Evolutionary conservation across 2,797 vertebrate species (phyloP), one percentile per base, ranked within the genome.

Genomic region (Sparidentex hasta): DNA sequence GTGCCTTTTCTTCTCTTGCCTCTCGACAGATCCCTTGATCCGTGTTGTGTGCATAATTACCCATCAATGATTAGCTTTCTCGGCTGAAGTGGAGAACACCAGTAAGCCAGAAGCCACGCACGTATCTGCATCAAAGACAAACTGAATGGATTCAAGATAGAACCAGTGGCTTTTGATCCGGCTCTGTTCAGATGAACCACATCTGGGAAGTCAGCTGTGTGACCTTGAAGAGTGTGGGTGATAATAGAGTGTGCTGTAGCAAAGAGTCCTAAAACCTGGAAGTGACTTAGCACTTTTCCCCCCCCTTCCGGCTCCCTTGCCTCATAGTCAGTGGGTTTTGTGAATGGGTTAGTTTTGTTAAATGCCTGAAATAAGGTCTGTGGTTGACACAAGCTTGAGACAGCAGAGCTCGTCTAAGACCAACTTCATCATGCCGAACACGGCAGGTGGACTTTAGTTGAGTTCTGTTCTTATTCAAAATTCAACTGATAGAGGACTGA

Each of bases 11-110:
- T 48, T 69, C 69, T 38, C 64, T 65, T 78, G 47, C 65, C 71
- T 75, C 65, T 58, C 8, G 44, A 79, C 78, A 76, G 76, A 86
- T 88, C 71, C 82, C 78, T 85, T 86, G 74, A 89, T 88, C 85
- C 59, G 8, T 65, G 82, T 72, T 84, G 80, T 71, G 81, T 76
- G 80, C 63, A 82, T 91, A 90, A 89, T 90, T 79, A 87, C 50
- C 82, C 68, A 68, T 73, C 82, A 83, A 65, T 88, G 87, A 90
- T 87, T 80, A 71, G 77, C 79, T 80, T 29, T 66, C 79, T 73
- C 51, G 2, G 63, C 64, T 76, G 52, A 76, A 75, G 82, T 57
- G 50, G 55, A 65, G 76, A 80, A 51, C 70, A 66, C 38, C 55
- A 65, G 48, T 65, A 70, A 73, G 41, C n/a, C 57, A 27, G 57